Percentiles rank a stretch among this genome's conserved stretches.
Evolutionary conservation across 2,113 vertebrate species (phyloP).

Genomic region (Seriola quinqueradiata): DNA sequence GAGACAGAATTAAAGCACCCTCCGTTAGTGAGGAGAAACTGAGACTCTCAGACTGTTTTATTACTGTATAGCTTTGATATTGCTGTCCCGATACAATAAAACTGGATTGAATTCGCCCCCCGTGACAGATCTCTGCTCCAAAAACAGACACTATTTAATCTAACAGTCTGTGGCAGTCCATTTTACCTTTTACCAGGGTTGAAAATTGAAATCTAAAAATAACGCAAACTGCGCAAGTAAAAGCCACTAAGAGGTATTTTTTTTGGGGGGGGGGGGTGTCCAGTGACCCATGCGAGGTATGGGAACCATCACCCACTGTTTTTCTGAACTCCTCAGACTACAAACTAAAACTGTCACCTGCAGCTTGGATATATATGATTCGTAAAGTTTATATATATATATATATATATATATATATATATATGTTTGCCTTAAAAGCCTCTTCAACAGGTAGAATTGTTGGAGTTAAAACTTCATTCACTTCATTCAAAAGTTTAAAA

Average conservation of each 20-base stretch:
- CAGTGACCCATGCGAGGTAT: not conserved
- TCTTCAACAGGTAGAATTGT: not conserved
- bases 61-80: conserved; percentile 29
- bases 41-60: conserved; percentile 25
- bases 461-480: no score
- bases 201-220: conserved; percentile 52
- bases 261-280: not conserved
- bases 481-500: no score
- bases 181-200: conserved; percentile 20
- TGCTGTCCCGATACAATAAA: conserved; percentile 45
- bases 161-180: conserved; percentile 12
- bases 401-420: no score
- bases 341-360: not conserved
- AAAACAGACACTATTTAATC: conserved; percentile 43
- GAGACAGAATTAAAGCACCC: not conserved
- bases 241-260: conserved; percentile 41
- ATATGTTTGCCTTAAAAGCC: not conserved
- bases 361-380: not conserved
- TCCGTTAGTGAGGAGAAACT: not conserved
- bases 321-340: not conserved
- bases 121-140: conserved; percentile 28
- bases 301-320: not conserved
- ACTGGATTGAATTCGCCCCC: conserved; percentile 32
- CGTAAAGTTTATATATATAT: no score
- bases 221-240: conserved; percentile 24